These are phyloP conservation scores for Syndactyla subalaris DNA, from an alignment of 2,797 vertebrate genomes.

Conservation along the genomic window DNA sequence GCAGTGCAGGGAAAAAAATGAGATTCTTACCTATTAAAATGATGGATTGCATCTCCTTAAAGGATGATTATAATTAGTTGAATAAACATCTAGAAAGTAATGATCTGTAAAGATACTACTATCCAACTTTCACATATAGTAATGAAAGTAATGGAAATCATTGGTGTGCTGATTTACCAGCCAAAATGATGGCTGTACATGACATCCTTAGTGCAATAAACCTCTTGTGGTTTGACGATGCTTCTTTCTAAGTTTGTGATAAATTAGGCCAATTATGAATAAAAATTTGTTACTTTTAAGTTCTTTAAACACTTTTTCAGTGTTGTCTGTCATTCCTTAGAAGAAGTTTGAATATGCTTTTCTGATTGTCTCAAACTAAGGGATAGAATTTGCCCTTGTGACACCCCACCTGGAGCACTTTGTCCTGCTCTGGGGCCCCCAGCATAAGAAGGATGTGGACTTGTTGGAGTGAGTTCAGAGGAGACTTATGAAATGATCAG, in stretches of 20 bases:
- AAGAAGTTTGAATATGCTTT: neutral
- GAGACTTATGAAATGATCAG: neutral
- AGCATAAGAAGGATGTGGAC: neutral
- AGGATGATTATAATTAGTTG: slow-evolving; percentile 38
- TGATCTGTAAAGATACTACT: slow-evolving; percentile 12
- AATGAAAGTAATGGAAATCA: neutral
- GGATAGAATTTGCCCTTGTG: neutral
- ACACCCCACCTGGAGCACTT: neutral
- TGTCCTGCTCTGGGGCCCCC: neutral
- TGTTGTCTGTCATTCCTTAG: neutral
- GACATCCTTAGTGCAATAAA: neutral
- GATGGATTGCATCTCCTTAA: slow-evolving; percentile 19
- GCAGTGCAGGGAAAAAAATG: neutral
- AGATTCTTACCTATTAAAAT: neutral
- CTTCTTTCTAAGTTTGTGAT: neutral
- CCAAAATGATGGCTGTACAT: neutral
- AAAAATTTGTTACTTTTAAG: neutral
- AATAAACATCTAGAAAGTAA: slow-evolving; percentile 46
- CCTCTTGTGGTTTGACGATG: neutral
- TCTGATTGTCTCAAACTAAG: neutral
- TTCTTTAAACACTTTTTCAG: neutral
- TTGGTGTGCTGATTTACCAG: neutral
- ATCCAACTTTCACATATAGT: neutral
- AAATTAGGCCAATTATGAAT: neutral
- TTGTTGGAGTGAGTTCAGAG: neutral